These are phyloP conservation scores for Saturnia japonica DNA, from an alignment of 2,888 invertebrate genomes.

Conservation along the genomic window DNA sequence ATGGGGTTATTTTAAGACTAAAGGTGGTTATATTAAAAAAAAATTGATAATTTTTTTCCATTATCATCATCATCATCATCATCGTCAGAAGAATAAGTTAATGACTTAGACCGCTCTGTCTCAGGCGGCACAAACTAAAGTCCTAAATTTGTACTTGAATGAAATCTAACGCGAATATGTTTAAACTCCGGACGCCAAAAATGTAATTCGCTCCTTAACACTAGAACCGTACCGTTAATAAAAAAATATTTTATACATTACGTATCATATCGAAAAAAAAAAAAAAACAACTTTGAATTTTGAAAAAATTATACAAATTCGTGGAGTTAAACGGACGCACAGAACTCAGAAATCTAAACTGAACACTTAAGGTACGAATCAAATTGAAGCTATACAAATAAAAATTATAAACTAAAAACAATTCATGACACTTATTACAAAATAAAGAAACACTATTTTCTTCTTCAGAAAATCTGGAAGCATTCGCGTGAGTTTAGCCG, in stretches of 20 bases:
- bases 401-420: constrained; percentile 69
- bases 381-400: constrained; percentile 65
- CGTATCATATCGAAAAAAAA: constrained; percentile 30
- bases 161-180: constrained; percentile 60
- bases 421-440: constrained; percentile 63
- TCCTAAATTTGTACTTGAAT: constrained; percentile 76
- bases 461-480: constrained; percentile 55
- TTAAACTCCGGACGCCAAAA: constrained; percentile 65
- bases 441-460: constrained; percentile 46
- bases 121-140: constrained; percentile 51
- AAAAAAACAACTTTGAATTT: constrained; percentile 49
- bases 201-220: constrained; percentile 57
- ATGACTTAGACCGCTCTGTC: constrained; percentile 54
- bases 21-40: constrained; percentile 46
- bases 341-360: constrained; percentile 49
- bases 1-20: constrained; percentile 64
- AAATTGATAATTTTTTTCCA: constrained; percentile 28
- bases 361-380: constrained; percentile 56
- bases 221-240: constrained; percentile 32
- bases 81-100: constrained; percentile 47
- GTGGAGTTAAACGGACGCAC: constrained; percentile 48
- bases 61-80: constrained; percentile 7
- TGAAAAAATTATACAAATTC: constrained; percentile 51
- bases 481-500: constrained; percentile 67
- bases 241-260: constrained; percentile 34